Base-by-base conservation (phyloP, 2,113 vertebrate species). In the Podocnemis expansa region DNA sequence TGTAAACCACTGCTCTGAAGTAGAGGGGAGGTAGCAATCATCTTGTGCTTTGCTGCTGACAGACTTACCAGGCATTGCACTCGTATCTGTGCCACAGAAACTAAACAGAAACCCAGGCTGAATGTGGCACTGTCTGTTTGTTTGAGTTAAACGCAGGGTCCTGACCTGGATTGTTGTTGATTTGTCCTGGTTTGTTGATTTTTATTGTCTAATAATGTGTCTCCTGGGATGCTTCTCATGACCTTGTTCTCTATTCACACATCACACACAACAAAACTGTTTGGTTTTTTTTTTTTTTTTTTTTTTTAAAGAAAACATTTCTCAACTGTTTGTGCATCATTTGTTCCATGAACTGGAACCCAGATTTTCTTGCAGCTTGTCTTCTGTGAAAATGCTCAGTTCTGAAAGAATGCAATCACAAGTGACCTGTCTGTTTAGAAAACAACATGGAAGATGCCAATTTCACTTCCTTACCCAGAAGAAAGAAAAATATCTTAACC, bases 381-480 rank as follows among this genome's bases (percentile, higher is more conserved):
- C 87, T 92, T 83, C 45, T 89, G 21, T 79, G 56, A 84, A 82
- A 38, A 70, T 70, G 34, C 63, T 95, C 93, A 93, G 87, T 84
- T 78, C 87, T 41, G 78, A 91, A 96, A 95, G 76, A 91, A 95
- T 94, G 70, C 56, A 47, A 88, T 87, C 84, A 49, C 91, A 89
- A 81, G 3, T 85, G 91, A 87, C 82, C 84, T 92, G 55, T 88
- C 89, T 51, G 82, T 84, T 89, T 43, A 60, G 82, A 76, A 92
- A 93, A 85, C 70, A 93, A 75, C n/a, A 55, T 63, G 5, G 34
- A 79, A 80, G 60, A 95, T 90, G 93, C 67, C 89, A 94, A 21
- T 93, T 95, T 83, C 67, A 84, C 84, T 85, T 73, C 84, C 93
- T 92, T 94, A 91, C 93, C 84, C 93, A 80, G 51, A 86, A 89